Evolutionary conservation across 2,797 vertebrate species (phyloP), one percentile per base, ranked within the genome.

Genomic region (Naso thynnoides): DNA sequence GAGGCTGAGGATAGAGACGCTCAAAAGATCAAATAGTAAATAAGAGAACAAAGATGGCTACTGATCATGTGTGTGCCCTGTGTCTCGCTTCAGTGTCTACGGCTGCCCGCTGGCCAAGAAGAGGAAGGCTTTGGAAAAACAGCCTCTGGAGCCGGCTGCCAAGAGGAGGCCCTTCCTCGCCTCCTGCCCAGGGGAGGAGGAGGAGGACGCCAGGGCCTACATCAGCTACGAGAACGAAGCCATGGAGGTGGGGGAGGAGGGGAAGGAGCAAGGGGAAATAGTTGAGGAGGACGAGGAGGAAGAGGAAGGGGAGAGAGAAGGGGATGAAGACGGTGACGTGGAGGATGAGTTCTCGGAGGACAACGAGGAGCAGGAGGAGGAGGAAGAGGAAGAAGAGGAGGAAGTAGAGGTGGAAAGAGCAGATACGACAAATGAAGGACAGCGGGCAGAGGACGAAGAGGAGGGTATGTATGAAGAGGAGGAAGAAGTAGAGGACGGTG

Each of bases 31-130:
- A 69, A 74, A 50, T 3, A 14, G 47, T 41, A 54, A 54, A 73
- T 24, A 19, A 15, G 61, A 80, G 60, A 69, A 64, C 41, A 79
- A 70, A 70, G 54, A 78, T 73, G 76, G 70, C 58, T 44, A 1
- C 47, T 75, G 59, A 82, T 64, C 33, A 11, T 48, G 24, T 52
- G 1, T 60, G 29, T 84, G 54, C 48, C 70, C 59, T 88, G 26
- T 85, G 65, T 88, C 49, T 75, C 9, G 0, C 49, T 45, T 19
- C 91, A 99, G 98, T 89, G 95, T 99, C 56, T 99, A 99, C 62
- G 98, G 98, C 75, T 99, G 98, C 87, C 98, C 97, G 45, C 93
- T 99, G 95, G 98, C 98, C 76, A 99, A 98, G 91, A 99, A 99
- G 90, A 96, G 97, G 81, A 99, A 98, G 91, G 97, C 95, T 23